These are phyloP conservation scores for Cheilosia soror DNA, from an alignment of 2,888 invertebrate species.

Conservation along the genomic window DNA sequence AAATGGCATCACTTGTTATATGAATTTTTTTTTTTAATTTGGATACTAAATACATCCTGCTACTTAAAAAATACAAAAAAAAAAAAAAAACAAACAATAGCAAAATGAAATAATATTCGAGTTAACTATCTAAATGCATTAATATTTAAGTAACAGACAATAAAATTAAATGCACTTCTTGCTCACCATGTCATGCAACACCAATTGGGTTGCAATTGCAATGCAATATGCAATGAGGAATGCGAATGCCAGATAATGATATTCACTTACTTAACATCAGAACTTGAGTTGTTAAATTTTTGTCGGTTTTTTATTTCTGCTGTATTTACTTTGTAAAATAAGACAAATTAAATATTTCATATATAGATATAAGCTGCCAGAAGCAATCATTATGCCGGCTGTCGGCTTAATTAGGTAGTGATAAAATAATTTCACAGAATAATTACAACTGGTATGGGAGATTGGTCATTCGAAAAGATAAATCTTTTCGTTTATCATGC, in stretches of 20 bases:
- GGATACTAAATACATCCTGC: too few relatives aligned
- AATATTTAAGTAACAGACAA: slow-evolving; percentile 4
- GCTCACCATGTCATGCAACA: neutral
- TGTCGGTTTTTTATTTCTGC: neutral
- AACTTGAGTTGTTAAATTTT: slow-evolving; percentile 18
- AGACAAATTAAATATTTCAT: too few relatives aligned
- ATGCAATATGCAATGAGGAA: neutral
- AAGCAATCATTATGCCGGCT: too few relatives aligned
- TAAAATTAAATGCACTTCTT: neutral
- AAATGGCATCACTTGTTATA: too few relatives aligned
- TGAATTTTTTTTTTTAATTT: too few relatives aligned
- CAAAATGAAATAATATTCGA: too few relatives aligned
- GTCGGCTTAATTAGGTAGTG: neutral
- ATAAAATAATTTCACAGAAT: slow-evolving; percentile 12
- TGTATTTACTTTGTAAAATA: too few relatives aligned
- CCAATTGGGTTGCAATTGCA: neutral
- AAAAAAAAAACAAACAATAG: too few relatives aligned
- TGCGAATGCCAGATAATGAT: slow-evolving; percentile 8
- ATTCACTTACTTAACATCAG: slow-evolving; percentile 16
- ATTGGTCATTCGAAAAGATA: slow-evolving; percentile 17
- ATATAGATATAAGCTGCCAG: too few relatives aligned
- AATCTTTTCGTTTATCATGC: slow-evolving; percentile 13
- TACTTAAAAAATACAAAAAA: too few relatives aligned
- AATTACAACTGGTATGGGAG: slow-evolving; percentile 10
- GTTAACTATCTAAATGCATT: slow-evolving; percentile 14